Evolutionary conservation across 2,888 invertebrate species (phyloP).

Genomic region (Agonopterix alstromeriana): DNA sequence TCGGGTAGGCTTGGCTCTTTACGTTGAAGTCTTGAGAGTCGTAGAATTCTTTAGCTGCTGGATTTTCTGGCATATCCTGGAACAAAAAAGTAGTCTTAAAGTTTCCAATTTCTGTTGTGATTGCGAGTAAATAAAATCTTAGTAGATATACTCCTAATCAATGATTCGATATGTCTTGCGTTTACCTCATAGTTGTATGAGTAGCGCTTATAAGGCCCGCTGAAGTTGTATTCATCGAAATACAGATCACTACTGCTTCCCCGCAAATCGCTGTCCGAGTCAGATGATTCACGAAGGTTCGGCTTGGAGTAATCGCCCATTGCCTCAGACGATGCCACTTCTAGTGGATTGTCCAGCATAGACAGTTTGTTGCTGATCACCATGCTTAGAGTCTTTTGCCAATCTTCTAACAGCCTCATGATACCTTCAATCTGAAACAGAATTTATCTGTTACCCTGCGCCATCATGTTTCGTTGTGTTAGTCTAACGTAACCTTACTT

Average conservation of each 20-base stretch:
- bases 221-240: constrained; percentile 41
- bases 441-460: not conserved
- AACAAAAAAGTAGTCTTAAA: constrained; percentile 4
- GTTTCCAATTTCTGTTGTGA: no score
- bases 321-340: constrained; percentile 50
- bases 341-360: constrained; percentile 38
- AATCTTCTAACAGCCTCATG: constrained; percentile 53
- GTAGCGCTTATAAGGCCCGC: constrained; percentile 37
- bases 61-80: constrained; percentile 29
- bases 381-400: constrained; percentile 56
- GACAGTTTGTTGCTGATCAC: constrained; percentile 49
- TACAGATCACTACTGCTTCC: constrained; percentile 28
- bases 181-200: constrained; percentile 35
- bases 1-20: constrained; percentile 15
- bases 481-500: constrained; percentile 24
- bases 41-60: constrained; percentile 23
- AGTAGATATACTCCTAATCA: no score
- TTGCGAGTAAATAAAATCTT: no score
- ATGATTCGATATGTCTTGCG: not conserved
- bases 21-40: constrained; percentile 27
- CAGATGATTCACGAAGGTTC: constrained; percentile 34
- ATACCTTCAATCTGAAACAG: constrained; percentile 51
- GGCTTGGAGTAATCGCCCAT: constrained; percentile 57
- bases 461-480: no score
- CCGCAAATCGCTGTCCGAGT: constrained; percentile 43